Evolutionary conservation across 1,140 invertebrate species (phyloP), one percentile per base, ranked within the genome.

Genomic region (Drosophila pseudoananassae): DNA sequence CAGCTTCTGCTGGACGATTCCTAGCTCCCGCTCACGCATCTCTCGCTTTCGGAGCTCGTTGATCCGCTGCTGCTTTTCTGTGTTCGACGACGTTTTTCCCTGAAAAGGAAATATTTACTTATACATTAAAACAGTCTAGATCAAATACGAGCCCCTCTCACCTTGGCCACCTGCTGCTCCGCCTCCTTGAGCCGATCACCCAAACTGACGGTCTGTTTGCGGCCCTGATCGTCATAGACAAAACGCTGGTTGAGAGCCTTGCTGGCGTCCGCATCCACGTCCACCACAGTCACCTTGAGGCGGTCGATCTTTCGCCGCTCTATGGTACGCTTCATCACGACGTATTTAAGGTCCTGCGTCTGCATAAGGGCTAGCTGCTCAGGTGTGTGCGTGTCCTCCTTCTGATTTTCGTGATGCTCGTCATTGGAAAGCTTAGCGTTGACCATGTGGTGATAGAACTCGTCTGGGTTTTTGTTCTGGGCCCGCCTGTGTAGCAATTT

Each of bases 371-470:
- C 95, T 20, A 97, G 92, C 91, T 99, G 98, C 33, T 97, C 96
- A 0, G 93, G 91, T 0, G 96, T 97, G 65, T 96, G 94, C 75
- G 96, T 94, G 54, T 96, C 90, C 23, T 70, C 71, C 70, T 94
- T 91, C 46, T 94, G 91, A 91, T 95, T 94, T 77, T 98, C 96
- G 72, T 93, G 92, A 81, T 97, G 96, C 47, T 76, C 91, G 33
- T 95, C 95, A 91, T 95, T 93, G 80, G 95, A 93, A 2, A 97
- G 93, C 92, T 96, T 94, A 1, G 98, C 98, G 91, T 98, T 98
- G 36, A 98, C 95, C 99, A 99, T 99, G 83, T 99, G 98, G 92
- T 97, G 98, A 91, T 99, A 97, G 92, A 99, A 99, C 93, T 99
- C 99, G 95, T 99, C 98, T 1, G 98, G 98, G 94, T 99, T 99